Evolutionary conservation across 2,113 vertebrate genomes (phyloP), one percentile per base, ranked within the genome.

Genomic region (Pavo muticus): DNA sequence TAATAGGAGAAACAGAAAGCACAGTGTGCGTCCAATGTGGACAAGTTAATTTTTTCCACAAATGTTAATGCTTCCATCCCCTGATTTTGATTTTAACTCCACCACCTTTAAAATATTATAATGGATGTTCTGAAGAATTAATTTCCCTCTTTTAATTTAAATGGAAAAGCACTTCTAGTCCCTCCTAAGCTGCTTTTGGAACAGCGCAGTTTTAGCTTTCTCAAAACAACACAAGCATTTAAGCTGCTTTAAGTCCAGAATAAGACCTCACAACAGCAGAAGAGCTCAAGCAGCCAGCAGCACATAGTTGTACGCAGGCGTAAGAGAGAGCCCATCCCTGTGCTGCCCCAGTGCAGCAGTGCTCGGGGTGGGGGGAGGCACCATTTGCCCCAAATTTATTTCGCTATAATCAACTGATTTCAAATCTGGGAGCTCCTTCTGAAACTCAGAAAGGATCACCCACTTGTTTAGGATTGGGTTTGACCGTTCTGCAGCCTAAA

Each of bases 41-140:
- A 10, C 30, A 45, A 50, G 20, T 30, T 48, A 8, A 2, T 59
- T 83, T 48, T 48, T 12, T 18, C 24, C 74, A 50, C 48, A 10
- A 48, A 37, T 71, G 14, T 50, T 32, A 20, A 1, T 2, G 7
- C 57, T 82, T 47, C 56, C 37, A 6, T 74, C 85, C 56, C 42
- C 45, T 30, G 0, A 0, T 0, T 57, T 57, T 88, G 16, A 10
- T 57, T 76, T 54, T 5, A 24, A 40, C n/a, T 27, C 65, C 0
- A 0, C 21, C 54, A 76, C 57, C 29, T 69, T 25, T 13, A 68
- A 61, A 67, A 37, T 20, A 42, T 0, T 1, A 6, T 9, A 45
- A 61, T 2, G 2, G 29, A 3, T 39, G 21, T 19, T 54, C 45
- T 2, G 23, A 59, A 72, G 72, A 91, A 74, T 47, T 35, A 35